Evolutionary conservation across 2,888 invertebrate genomes (phyloP), one percentile per base, ranked within the genome.

Genomic region (Thereva nobilitata): DNA sequence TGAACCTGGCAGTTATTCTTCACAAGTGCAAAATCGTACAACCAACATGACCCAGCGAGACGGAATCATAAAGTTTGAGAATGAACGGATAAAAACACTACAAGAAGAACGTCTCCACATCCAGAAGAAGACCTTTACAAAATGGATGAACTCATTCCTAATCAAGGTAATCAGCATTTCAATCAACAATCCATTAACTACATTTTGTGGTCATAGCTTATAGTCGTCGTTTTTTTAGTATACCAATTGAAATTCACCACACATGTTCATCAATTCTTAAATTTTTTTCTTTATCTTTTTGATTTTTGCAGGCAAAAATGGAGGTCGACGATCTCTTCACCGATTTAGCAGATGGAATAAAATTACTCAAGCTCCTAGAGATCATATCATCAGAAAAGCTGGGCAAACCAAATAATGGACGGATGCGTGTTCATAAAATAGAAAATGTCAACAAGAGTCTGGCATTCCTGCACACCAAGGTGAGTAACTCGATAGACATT

Each of bases 91-190:
- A 80, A 90, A 92, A 85, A 94, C 94, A 79, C 88, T 98, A 79
- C 97, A 97, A 82, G 96, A 97, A 82, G 98, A 99, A 83, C 90
- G 98, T 67, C 85, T 97, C 72, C 92, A 95, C 83, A 98, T 99
- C 74, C 99, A 99, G 84, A 98, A 98, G 87, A 99, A 99, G 83
- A 99, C 99, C 40, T 99, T 99, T 84, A 98, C 98, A 75, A 99
- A 99, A 94, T 97, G 97, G 97, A 93, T 97, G 91, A 97, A 97
- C 84, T 95, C 95, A 23, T 96, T 96, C 83, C 83, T 97, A 76
- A 89, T 92, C 79, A 96, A 95, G 91, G 96, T 95, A 77, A 73
- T 72, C 70, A 23, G 23, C 23, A 37, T 37, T 53, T n/a, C 68
- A 55, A 50, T 66, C 40, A 61, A 59, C 41, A 50, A 23, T 50